phyloP scores from a whole-genome alignment of 2,797 vertebrate species.

The Hydrolagus colliei region DNA sequence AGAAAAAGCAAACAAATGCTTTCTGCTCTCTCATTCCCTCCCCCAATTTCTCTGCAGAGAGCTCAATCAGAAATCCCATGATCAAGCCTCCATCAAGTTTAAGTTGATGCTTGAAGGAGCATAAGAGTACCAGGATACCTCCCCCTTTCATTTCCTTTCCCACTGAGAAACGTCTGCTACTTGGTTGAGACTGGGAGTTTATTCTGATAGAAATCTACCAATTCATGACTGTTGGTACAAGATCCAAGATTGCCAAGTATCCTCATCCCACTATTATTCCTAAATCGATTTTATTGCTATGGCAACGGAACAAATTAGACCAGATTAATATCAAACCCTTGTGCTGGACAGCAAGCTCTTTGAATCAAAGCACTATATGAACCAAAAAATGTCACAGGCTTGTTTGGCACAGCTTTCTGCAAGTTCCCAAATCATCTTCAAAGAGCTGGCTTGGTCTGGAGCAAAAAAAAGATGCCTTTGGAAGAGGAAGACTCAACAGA shows the following conservation, averaged over 20 bases:
- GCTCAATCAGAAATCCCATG: no score
- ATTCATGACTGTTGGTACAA: not conserved
- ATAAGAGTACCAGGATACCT: not conserved
- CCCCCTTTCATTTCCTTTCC: no score
- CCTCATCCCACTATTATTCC: no score
- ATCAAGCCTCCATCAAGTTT: no score
- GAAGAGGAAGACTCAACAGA: not conserved
- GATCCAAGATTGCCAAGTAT: not conserved
- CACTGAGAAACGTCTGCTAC: not conserved
- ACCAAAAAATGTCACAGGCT: slow-evolving; percentile 43
- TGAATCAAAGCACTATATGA: slow-evolving; percentile 43
- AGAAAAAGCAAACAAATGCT: not conserved
- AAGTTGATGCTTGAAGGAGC: no score
- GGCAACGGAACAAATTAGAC: no score
- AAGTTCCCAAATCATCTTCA: slow-evolving; percentile 53
- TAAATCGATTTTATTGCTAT: no score
- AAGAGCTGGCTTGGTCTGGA: slow-evolving; percentile 43
- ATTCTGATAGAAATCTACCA: not conserved
- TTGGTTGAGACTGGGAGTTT: not conserved
- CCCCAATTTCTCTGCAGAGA: no score
- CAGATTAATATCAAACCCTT: no score
- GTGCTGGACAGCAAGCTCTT: no score
- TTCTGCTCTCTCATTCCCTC: no score
- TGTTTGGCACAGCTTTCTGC: slow-evolving; percentile 47
- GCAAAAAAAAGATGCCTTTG: slow-evolving; percentile 29